Percentiles rank a stretch among this genome's conserved stretches.
Evolutionary conservation across 2,797 vertebrate genomes (phyloP).

Genomic region (Leuciscus waleckii): DNA sequence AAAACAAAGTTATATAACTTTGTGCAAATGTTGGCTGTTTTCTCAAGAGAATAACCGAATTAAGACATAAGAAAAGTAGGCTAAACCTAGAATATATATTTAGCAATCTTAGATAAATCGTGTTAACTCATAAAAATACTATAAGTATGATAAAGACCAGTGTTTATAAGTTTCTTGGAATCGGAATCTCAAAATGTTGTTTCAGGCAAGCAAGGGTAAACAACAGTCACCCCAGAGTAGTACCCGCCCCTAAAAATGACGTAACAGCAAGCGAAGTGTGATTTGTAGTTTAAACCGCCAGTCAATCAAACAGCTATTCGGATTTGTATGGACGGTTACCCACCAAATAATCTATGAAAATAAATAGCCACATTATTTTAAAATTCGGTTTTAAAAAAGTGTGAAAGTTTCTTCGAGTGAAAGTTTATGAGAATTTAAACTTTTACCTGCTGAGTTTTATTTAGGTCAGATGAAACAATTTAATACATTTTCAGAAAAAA

Average conservation of each 20-base stretch:
- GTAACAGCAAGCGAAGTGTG: neutral
- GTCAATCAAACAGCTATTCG: neutral
- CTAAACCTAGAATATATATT: neutral
- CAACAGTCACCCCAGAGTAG: neutral
- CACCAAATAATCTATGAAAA: neutral
- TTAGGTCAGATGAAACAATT: constrained; percentile 11
- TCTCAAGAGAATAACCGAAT: neutral
- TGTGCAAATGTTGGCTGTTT: too few species aligned
- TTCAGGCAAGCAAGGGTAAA: neutral
- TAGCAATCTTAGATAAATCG: neutral
- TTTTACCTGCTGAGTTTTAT: constrained; percentile 14
- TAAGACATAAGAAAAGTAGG: neutral
- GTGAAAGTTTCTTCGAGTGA: neutral
- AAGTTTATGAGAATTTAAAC: neutral
- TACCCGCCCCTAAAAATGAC: neutral
- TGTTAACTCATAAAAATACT: neutral
- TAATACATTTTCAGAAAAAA: neutral
- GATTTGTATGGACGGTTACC: neutral
- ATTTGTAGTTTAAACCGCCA: too few species aligned
- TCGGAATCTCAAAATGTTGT: neutral
- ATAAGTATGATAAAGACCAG: neutral
- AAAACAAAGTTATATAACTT: neutral
- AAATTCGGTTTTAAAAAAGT: neutral
- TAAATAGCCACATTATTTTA: neutral
- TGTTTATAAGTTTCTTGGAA: neutral